Evolutionary conservation across 2,888 invertebrate species (phyloP).

Genomic region (Sminthurides aquaticus): DNA sequence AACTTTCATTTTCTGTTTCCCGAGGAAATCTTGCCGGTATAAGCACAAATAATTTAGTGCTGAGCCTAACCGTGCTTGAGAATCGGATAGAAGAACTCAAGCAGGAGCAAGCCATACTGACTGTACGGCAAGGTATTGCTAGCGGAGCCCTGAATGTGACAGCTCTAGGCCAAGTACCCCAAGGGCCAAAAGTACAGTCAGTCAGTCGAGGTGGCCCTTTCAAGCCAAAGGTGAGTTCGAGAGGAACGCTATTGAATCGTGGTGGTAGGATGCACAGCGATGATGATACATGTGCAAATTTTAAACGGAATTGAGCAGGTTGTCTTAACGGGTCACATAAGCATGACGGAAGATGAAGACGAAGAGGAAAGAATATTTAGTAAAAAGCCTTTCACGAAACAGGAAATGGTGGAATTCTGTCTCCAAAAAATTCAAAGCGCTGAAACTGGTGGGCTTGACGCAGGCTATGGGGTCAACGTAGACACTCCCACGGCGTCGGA

Average conservation of each 20-base stretch:
- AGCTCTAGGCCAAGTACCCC: background rate
- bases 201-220: constrained; percentile 17
- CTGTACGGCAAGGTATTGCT: background rate
- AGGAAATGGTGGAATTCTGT: constrained; percentile 18
- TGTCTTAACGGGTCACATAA: constrained; percentile 18
- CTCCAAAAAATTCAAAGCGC: constrained; percentile 3
- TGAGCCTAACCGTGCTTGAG: constrained; percentile 10
- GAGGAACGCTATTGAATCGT: background rate
- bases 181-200: background rate
- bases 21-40: constrained; percentile 18
- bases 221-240: constrained; percentile 6
- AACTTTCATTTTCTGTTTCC: no score
- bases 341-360: constrained; percentile 18
- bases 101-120: background rate
- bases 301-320: constrained; percentile 6
- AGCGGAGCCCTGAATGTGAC: background rate
- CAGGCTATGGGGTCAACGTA: constrained; percentile 2
- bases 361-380: constrained; percentile 17
- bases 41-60: constrained; percentile 6
- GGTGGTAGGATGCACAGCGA: no score
- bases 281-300: no score
- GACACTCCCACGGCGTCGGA: background rate
- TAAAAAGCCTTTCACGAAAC: constrained; percentile 10
- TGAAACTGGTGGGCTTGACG: background rate
- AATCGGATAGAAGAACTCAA: constrained; percentile 18